Conservation (phyloP, 2,797 vertebrate species). For the Eulemur rubriventer region DNA sequence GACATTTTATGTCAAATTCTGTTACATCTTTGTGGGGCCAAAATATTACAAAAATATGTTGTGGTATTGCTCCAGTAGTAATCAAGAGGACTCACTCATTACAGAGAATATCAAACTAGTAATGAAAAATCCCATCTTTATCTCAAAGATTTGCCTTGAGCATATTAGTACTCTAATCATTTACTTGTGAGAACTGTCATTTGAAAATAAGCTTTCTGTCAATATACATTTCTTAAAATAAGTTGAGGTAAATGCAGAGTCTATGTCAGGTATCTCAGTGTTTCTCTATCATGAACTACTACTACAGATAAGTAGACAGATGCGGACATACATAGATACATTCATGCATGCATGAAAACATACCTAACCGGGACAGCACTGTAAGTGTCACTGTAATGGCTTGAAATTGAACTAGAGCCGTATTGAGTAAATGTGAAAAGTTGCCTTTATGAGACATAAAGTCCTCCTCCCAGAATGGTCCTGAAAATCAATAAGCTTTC, state of each 20-base stretch:
- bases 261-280: background rate
- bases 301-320: background rate
- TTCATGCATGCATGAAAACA: too few species aligned
- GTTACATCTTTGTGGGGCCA: background rate
- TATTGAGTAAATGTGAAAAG: slow-evolving; percentile 1
- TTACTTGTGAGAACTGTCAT: background rate
- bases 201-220: slow-evolving; percentile 26
- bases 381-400: background rate
- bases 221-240: background rate
- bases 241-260: background rate
- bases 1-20: background rate
- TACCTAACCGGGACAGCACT: background rate
- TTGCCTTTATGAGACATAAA: background rate
- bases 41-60: background rate
- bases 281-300: background rate
- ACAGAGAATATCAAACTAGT: background rate
- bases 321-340: background rate
- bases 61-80: background rate
- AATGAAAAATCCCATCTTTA: background rate
- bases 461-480: background rate
- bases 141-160: background rate
- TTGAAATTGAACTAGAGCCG: background rate
- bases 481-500: background rate
- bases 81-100: background rate
- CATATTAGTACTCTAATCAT: background rate